Conservation (phyloP, 2,113 vertebrate species). For the Oryzias javanicus region DNA sequence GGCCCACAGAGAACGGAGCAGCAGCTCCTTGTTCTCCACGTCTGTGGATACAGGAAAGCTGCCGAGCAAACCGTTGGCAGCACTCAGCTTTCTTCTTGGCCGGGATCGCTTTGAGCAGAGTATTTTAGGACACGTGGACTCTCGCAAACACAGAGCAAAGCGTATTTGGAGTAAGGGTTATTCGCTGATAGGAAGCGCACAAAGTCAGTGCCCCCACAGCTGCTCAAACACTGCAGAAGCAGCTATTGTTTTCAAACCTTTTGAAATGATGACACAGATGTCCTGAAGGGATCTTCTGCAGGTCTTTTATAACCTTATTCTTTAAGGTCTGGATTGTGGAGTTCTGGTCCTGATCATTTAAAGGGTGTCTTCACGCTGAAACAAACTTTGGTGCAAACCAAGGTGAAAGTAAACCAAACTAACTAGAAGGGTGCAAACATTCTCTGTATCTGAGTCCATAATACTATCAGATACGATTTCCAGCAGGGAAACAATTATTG, state of each 20-base stretch:
- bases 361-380: too few species aligned
- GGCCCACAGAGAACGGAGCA: conserved; percentile 11
- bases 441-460: too few species aligned
- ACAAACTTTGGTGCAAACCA: too few species aligned
- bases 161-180: neutral
- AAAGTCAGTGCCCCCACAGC: conserved; percentile 1
- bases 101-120: neutral
- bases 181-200: neutral
- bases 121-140: neutral
- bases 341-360: too few species aligned
- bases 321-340: too few species aligned
- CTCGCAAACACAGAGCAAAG: neutral
- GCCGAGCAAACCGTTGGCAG: neutral
- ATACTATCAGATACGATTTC: too few species aligned
- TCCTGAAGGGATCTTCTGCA: too few species aligned
- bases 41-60: conserved; percentile 1
- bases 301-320: too few species aligned
- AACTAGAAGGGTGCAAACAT: too few species aligned
- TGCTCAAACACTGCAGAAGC: neutral
- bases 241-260: neutral
- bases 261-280: neutral
- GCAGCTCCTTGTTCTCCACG: neutral
- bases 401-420: too few species aligned
- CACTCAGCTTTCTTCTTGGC: conserved; percentile 4
- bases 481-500: too few species aligned